A percentile compares a stretch with the other conserved stretches of the same genome.
phyloP scores from a whole-genome alignment of 2,888 invertebrate genomes.

The Chironomus riparius region DNA sequence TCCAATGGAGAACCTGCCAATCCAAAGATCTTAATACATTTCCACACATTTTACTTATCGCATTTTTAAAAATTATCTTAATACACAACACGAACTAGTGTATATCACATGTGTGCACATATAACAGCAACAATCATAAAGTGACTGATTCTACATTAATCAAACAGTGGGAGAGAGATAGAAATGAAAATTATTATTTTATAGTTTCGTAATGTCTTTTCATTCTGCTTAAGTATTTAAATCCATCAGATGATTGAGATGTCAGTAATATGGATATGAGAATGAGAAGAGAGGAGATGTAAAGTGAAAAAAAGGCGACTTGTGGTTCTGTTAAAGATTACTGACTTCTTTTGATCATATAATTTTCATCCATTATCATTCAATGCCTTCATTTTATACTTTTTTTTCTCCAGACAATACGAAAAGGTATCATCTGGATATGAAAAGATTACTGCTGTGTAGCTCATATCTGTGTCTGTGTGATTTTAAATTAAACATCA shows the following conservation, averaged over 20 bases:
- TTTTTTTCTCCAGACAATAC: too few relatives aligned
- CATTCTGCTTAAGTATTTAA: neutral
- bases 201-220: neutral
- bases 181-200: neutral
- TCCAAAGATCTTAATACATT: too few relatives aligned
- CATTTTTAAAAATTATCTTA: too few relatives aligned
- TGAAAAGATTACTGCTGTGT: too few relatives aligned
- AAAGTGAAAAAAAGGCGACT: neutral
- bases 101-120: too few relatives aligned
- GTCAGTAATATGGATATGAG: constrained; percentile 5
- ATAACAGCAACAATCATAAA: neutral
- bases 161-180: constrained; percentile 9
- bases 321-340: neutral
- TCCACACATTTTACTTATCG: too few relatives aligned
- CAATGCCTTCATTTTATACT: neutral
- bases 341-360: neutral
- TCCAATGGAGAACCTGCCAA: too few relatives aligned
- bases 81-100: too few relatives aligned
- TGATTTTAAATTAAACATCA: neutral
- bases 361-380: neutral
- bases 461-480: neutral
- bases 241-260: constrained; percentile 15
- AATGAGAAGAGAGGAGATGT: neutral
- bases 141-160: constrained; percentile 1
- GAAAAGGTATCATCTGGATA: too few relatives aligned